Evolutionary conservation across 2,113 vertebrate species (phyloP).

Genomic region (Cercocebus atys): DNA sequence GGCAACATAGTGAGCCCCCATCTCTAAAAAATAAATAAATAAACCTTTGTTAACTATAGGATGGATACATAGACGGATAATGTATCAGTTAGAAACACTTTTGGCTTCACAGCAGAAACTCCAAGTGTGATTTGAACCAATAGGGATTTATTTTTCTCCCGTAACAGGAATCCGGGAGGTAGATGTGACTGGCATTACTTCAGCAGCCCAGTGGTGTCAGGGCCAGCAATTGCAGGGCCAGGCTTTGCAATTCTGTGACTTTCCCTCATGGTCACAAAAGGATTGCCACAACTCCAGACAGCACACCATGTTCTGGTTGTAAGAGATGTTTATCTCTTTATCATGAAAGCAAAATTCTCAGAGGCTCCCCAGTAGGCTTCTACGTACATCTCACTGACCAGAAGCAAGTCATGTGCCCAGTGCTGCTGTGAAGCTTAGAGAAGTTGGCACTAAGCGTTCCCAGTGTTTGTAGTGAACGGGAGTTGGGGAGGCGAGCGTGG

Average conservation of each 20-base stretch:
- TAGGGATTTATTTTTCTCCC: background rate
- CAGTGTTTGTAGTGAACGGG: accelerated
- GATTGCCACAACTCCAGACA: background rate
- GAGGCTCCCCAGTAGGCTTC: background rate
- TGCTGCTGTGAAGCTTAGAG: accelerated
- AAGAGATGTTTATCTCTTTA: background rate
- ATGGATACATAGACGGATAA: background rate
- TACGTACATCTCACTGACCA: background rate
- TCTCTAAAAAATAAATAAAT: background rate
- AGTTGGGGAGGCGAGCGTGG: accelerated
- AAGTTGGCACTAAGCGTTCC: background rate
- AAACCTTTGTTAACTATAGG: background rate
- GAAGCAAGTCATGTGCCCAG: background rate
- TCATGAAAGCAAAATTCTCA: background rate
- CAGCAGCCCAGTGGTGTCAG: background rate
- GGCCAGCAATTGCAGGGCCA: background rate
- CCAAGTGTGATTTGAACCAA: background rate
- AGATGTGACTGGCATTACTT: background rate
- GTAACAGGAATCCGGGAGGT: background rate
- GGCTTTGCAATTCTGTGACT: background rate
- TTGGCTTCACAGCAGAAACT: background rate
- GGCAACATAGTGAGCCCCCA: background rate
- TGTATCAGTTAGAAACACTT: background rate
- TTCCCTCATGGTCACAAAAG: background rate
- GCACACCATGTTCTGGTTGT: no score